Evolutionary conservation across 2,113 vertebrate species (phyloP).

Genomic region (Rhea americana): DNA sequence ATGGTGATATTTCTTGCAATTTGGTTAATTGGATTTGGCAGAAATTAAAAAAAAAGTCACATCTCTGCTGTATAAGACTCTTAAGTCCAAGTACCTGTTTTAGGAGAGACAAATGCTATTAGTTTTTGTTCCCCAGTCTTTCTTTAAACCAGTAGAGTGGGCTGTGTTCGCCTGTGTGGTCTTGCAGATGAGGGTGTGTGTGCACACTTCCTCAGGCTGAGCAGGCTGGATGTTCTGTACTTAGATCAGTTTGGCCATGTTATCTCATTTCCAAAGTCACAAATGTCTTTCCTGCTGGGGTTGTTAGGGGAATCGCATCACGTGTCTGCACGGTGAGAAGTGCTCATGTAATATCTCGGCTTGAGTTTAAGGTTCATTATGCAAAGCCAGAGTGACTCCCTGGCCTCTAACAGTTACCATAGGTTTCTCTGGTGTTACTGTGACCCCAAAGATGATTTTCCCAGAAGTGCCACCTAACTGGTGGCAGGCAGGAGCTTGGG

Average conservation of each 20-base stretch:
- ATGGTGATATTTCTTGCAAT: not conserved
- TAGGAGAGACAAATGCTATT: not conserved
- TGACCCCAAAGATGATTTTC: not conserved
- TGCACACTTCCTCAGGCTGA: not conserved
- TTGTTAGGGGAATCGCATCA: constrained; percentile 5
- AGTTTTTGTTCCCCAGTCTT: not conserved
- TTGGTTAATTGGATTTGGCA: not conserved
- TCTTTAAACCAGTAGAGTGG: not conserved
- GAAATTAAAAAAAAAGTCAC: not conserved
- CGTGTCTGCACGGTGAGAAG: not conserved
- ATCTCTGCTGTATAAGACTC: not conserved
- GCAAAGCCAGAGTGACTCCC: not conserved
- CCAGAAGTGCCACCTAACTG: not conserved
- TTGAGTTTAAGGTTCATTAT: not conserved
- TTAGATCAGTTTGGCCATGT: not conserved
- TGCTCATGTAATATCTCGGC: not conserved
- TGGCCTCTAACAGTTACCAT: not conserved
- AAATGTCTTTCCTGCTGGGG: not conserved
- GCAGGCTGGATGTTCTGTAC: not conserved
- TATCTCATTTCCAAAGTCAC: not conserved
- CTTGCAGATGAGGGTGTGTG: not conserved
- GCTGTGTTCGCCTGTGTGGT: not conserved
- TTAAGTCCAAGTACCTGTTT: not conserved
- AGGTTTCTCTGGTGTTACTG: not conserved
- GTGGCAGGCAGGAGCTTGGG: not conserved